A percentile compares a stretch with the other conserved stretches of the same genome.
These are phyloP conservation scores for Drosophila nigrodunni DNA, from an alignment of 1,140 invertebrate species.

Conservation along the genomic window DNA sequence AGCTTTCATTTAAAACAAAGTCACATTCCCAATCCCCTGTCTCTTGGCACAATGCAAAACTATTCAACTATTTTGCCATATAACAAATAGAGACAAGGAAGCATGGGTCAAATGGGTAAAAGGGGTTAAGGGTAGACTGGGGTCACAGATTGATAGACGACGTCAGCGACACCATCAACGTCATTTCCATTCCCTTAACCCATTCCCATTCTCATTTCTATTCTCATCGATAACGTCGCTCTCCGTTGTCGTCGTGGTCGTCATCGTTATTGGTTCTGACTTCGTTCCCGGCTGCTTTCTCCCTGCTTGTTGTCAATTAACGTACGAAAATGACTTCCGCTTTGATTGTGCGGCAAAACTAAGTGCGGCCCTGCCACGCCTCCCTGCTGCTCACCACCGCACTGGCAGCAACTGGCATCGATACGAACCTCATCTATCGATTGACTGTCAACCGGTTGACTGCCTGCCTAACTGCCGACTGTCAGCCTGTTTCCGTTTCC, in stretches of 20 bases:
- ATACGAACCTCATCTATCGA: constrained; percentile 65
- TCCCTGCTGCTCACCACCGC: background rate
- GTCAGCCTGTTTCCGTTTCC: constrained; percentile 80
- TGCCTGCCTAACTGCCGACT: constrained; percentile 71
- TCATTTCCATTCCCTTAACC: background rate
- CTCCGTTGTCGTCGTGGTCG: constrained; percentile 37
- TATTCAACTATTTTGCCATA: constrained; percentile 70
- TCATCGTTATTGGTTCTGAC: constrained; percentile 45
- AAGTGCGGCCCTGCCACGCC: constrained; percentile 37
- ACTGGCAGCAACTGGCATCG: background rate
- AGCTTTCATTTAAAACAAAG: constrained; percentile 74
- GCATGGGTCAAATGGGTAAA: background rate
- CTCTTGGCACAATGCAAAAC: constrained; percentile 69
- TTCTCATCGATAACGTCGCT: constrained; percentile 26
- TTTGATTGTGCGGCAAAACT: constrained; percentile 72
- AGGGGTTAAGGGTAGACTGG: background rate
- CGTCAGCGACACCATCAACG: constrained; percentile 72
- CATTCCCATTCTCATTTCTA: background rate
- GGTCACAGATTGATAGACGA: constrained; percentile 75
- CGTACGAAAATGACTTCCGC: constrained; percentile 83
- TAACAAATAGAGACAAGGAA: constrained; percentile 61
- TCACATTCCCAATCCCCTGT: constrained; percentile 7
- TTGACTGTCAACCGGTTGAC: constrained; percentile 74
- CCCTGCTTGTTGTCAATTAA: constrained; percentile 74
- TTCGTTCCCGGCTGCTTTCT: constrained; percentile 16